A percentile compares a stretch with the other conserved stretches of the same genome.
Conservation (phyloP, 30 jellyfish, hydroid and myxozoan genomes). For the Aurelia sp. region DNA sequence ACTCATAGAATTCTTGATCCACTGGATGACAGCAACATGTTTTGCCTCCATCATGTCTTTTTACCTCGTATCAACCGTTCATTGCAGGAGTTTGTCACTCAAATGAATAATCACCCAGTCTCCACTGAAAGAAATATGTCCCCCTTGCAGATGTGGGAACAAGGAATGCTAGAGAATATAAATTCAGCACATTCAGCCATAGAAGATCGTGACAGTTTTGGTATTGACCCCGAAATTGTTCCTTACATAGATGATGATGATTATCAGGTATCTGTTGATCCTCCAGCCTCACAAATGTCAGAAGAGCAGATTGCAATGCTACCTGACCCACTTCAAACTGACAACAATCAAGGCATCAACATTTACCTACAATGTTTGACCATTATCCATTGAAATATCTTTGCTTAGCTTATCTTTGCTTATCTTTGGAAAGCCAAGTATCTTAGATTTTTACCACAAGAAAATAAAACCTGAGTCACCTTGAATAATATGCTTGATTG, state of each 20-base stretch:
- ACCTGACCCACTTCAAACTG: neutral
- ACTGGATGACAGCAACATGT: constrained; percentile 15
- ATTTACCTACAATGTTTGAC: neutral
- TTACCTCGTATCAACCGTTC: constrained; percentile 13
- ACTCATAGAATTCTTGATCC: constrained; percentile 23
- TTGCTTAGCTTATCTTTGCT: constrained; percentile 3
- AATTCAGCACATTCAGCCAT: constrained; percentile 8
- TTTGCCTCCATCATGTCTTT: constrained; percentile 35
- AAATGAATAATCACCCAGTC: constrained; percentile 36
- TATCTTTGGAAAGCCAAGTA: neutral
- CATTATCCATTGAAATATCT: neutral
- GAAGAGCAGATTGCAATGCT: constrained; percentile 8
- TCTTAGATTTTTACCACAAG: neutral
- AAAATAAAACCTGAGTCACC: neutral
- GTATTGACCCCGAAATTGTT: constrained; percentile 28
- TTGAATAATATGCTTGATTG: too few species aligned
- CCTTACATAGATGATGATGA: constrained; percentile 9
- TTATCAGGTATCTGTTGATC: neutral
- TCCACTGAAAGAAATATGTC: constrained; percentile 32
- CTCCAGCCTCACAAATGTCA: constrained; percentile 10
- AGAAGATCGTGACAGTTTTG: constrained; percentile 13
- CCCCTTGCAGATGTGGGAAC: constrained; percentile 48
- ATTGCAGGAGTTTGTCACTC: constrained; percentile 14
- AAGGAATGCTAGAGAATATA: constrained; percentile 37
- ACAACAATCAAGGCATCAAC: constrained; percentile 13